Percentiles rank a stretch among this genome's conserved stretches.
phyloP scores from a whole-genome alignment of 2,888 invertebrate genomes.

The Crepidodera aurea region DNA sequence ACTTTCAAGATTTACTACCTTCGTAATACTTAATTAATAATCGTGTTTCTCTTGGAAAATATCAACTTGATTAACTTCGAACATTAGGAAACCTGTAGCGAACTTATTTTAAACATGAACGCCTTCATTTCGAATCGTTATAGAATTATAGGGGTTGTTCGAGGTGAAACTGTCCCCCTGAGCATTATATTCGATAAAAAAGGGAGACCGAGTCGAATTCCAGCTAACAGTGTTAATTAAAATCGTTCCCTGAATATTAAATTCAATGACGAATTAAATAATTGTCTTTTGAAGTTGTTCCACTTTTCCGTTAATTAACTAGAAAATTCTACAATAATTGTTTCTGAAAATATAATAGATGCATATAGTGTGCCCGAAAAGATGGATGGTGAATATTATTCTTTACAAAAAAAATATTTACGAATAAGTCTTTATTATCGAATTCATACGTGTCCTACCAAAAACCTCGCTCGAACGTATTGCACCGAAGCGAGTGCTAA shows the following conservation, averaged over 20 bases:
- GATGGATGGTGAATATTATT: too few species aligned
- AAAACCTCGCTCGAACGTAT: too few species aligned
- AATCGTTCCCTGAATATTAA: constrained; percentile 3
- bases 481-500: too few species aligned
- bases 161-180: constrained; percentile 1
- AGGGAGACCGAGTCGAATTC: not conserved
- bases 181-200: constrained; percentile 6
- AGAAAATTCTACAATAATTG: too few species aligned
- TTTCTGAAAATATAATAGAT: too few species aligned
- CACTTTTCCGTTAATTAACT: too few species aligned
- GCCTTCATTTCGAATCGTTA: constrained; percentile 9
- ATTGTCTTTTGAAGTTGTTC: not conserved
- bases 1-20: constrained; percentile 19
- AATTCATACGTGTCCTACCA: too few species aligned
- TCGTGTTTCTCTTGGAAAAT: constrained; percentile 24
- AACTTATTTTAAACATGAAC: constrained; percentile 6
- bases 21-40: constrained; percentile 24
- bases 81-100: constrained; percentile 22
- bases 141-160: constrained; percentile 18
- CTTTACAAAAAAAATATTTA: too few species aligned
- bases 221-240: constrained; percentile 9
- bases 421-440: too few species aligned
- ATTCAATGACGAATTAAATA: not conserved
- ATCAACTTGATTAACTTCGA: constrained; percentile 26
- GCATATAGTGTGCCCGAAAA: too few species aligned